These are phyloP conservation scores for Capreolus pygargus DNA, from an alignment of 2,113 vertebrate species.

Conservation along the genomic window DNA sequence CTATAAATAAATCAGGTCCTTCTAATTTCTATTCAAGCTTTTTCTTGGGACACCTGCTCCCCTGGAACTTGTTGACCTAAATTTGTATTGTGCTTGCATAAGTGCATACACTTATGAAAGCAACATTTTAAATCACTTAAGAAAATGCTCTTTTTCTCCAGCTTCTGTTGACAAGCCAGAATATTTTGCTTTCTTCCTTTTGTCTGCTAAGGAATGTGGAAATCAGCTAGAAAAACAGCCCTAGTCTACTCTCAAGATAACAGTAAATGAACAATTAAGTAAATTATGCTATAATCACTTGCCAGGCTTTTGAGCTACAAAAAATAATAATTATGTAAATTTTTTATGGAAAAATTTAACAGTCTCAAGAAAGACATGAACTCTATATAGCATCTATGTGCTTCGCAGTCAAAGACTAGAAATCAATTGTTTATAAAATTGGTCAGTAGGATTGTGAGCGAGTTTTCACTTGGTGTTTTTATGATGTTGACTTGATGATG, in stretches of 20 bases:
- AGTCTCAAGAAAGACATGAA: background rate
- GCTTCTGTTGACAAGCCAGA: background rate
- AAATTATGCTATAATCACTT: background rate
- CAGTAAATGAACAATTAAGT: background rate
- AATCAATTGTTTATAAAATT: background rate
- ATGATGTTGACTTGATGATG: background rate
- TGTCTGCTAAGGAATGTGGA: background rate
- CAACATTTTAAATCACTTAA: conserved; percentile 2
- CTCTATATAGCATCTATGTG: background rate
- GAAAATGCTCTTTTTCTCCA: background rate
- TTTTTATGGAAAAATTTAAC: background rate
- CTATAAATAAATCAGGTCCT: conserved; percentile 27
- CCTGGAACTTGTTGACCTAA: conserved; percentile 33
- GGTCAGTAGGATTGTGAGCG: background rate
- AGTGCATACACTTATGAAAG: background rate
- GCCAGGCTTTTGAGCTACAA: background rate
- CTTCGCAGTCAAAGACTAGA: background rate
- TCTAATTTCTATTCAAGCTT: background rate
- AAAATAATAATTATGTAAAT: background rate
- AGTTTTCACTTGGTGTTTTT: background rate
- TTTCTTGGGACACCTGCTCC: background rate
- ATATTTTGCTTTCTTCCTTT: conserved; percentile 25
- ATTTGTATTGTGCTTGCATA: conserved; percentile 24
- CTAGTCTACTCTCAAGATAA: background rate
- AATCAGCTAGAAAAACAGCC: background rate